These are phyloP conservation scores for Rhyacophila brunnea DNA, from an alignment of 1,140 invertebrate genomes.

Conservation along the genomic window DNA sequence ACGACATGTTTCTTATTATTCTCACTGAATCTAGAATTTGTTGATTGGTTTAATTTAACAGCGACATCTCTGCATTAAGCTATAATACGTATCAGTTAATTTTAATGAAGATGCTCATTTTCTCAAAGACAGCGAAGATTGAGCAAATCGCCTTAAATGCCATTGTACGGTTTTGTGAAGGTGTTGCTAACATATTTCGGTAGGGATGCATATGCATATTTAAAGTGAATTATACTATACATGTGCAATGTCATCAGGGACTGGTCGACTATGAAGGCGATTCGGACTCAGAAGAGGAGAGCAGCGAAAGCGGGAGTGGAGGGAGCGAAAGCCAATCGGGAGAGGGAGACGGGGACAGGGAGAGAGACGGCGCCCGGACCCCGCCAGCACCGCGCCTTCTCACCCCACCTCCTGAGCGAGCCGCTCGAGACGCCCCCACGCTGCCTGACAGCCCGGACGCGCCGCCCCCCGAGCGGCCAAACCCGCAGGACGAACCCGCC, in stretches of 20 bases:
- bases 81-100: no score
- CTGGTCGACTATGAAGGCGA: slow-evolving; percentile 95
- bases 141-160: no score
- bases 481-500: neutral
- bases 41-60: no score
- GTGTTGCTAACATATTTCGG: no score
- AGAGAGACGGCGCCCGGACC: neutral
- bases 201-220: no score
- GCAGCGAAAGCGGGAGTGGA: slow-evolving; percentile 40
- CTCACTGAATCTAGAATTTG: no score
- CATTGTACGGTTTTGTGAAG: no score
- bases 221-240: no score
- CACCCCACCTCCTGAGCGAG: neutral
- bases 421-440: neutral
- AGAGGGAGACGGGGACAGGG: neutral
- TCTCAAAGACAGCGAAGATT: no score
- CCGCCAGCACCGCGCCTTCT: neutral
- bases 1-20: no score
- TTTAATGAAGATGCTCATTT: no score
- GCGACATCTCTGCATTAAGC: no score
- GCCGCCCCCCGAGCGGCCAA: neutral
- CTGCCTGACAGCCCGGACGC: neutral
- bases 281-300: slow-evolving; percentile 90
- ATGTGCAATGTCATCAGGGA: slow-evolving; percentile 58
- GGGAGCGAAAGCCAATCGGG: neutral